These are phyloP conservation scores for Calycopis cecrops DNA, from an alignment of 1,140 invertebrate genomes.

Conservation along the genomic window DNA sequence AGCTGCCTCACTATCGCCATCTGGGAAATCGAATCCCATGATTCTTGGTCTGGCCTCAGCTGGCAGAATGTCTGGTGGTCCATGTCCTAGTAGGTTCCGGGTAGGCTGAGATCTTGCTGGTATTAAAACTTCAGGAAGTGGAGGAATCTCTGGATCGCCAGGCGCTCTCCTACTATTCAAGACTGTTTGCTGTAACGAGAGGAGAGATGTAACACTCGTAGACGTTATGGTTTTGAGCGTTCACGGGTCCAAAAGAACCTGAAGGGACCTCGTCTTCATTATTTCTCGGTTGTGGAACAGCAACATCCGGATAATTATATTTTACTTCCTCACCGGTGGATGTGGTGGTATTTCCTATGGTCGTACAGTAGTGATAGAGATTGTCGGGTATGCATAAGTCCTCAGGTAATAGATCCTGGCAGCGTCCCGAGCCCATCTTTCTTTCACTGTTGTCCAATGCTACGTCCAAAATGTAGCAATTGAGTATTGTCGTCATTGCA, in stretches of 20 bases:
- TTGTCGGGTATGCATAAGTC: slow-evolving; percentile 6
- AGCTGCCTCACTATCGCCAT: not conserved
- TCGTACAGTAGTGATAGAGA: not conserved
- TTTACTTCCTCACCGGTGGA: slow-evolving; percentile 8
- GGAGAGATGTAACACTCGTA: too few relatives aligned
- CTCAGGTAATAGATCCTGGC: slow-evolving; percentile 12
- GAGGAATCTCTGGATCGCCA: too few relatives aligned
- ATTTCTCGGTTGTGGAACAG: not conserved
- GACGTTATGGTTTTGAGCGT: not conserved
- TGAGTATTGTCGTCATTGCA: slow-evolving; percentile 12
- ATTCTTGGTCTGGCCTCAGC: not conserved
- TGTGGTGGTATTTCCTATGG: slow-evolving; percentile 5
- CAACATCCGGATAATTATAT: not conserved
- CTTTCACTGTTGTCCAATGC: slow-evolving; percentile 9
- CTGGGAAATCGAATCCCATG: slow-evolving; percentile 2
- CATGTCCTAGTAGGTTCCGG: not conserved
- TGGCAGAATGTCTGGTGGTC: not conserved
- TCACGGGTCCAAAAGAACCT: slow-evolving; percentile 4
- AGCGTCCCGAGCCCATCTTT: not conserved
- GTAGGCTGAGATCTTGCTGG: not conserved
- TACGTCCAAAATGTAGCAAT: slow-evolving; percentile 9
- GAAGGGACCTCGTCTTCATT: not conserved
- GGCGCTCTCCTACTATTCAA: too few relatives aligned
- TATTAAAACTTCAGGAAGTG: not conserved
- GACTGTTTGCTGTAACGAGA: not conserved